Evolutionary conservation across 1,140 invertebrate genomes (phyloP), one percentile per base, ranked within the genome.

Genomic region (Ceratina australensis): DNA sequence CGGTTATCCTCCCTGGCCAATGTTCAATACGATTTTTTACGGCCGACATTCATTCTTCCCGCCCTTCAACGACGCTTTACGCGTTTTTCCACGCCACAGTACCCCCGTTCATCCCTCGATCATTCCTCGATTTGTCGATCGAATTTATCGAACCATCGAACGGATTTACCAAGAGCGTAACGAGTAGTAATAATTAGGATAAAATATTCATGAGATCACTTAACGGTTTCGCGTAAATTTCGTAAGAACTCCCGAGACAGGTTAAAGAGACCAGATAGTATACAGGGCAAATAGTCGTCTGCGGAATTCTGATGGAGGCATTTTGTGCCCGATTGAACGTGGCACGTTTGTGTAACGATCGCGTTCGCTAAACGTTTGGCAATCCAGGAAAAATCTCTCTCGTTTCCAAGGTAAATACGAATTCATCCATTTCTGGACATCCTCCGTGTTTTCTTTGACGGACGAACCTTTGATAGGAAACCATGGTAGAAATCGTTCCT

Each of bases 301-400:
- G 5, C 0, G 33, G 60, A 49, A 56, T 72, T 57, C 47, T 64
- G 50, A 63, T 56, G 13, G 50, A 28, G 64, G 15, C 54, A 69
- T 63, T 72, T 69, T 49, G 57, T n/a, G 28, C 24, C 15, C 65
- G 60, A 65, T 77, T 64, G 69, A 71, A 69, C 49, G 16, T 1
- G 7, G 24, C 68, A 61, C 54, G 71, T 18, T 22, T 65, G 28
- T 59, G 71, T 84, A 84, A 84, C 81, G 82, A 83, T 74, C 57
- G 71, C 71, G 81, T 72, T 81, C 65, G 26, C 49, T 75, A 85
- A 85, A 85, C 85, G 85, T 84, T 85, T 86, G 67, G 68, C 33
- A 16, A 33, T 80, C 18, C 56, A 20, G 50, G 26, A 61, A 60
- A 69, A 42, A n/a, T 10, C 28, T 3, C 42, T 12, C 59, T 64